phyloP scores from a whole-genome alignment of 23 tunicate genomes.

The Styela plicata region DNA sequence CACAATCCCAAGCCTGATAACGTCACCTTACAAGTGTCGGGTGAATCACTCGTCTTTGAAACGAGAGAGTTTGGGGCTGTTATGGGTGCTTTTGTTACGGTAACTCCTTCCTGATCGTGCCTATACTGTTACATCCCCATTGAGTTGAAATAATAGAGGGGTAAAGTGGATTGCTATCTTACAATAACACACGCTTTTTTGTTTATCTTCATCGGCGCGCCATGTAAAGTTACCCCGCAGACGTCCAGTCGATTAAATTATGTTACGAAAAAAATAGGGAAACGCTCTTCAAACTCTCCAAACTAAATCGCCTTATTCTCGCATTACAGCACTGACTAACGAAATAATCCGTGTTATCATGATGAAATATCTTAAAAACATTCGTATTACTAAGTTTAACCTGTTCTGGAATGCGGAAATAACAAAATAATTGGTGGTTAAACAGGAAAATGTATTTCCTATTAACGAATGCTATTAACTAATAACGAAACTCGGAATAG shows the following conservation, averaged over 20 bases:
- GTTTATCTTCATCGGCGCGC: conserved; percentile 28
- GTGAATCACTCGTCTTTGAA: background rate
- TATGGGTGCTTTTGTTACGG: background rate
- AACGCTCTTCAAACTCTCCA: background rate
- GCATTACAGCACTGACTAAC: background rate
- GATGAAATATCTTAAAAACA: background rate
- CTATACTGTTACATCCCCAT: conserved; percentile 17
- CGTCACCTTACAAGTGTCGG: conserved; percentile 2
- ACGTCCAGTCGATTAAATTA: conserved; percentile 20
- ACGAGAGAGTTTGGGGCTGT: background rate
- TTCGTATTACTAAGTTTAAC: background rate
- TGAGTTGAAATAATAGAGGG: background rate
- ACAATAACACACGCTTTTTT: conserved; percentile 34
- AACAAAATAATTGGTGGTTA: too few relatives aligned
- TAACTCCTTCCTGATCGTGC: background rate
- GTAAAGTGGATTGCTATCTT: conserved; percentile 5
- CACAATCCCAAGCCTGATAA: background rate
- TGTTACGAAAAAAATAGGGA: background rate
- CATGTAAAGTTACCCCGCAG: conserved; percentile 21
- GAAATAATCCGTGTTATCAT: background rate
- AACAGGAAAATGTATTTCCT: too few relatives aligned
- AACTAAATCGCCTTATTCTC: background rate
- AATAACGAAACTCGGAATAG: too few relatives aligned
- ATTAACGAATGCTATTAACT: too few relatives aligned
- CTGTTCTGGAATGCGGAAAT: background rate